Base-by-base conservation (phyloP, 2,888 invertebrate genomes). In the Chalcosyrphus nemorum region DNA sequence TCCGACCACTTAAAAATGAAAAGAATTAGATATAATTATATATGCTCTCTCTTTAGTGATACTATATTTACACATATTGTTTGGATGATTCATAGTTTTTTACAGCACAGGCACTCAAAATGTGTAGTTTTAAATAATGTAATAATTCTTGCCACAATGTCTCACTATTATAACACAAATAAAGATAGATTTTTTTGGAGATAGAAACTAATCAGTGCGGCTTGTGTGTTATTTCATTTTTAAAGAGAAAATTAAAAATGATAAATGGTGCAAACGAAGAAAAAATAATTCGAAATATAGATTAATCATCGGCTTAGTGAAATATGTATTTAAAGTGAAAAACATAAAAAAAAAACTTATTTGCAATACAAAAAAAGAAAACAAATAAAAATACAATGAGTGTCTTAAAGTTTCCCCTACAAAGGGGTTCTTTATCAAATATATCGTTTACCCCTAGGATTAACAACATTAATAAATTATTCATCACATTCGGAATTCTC, bases 341-440 rank as follows among this genome's bases (percentile, higher is more conserved):
- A 17, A 47, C n/a, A 17, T 17, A 50, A 35, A 50, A 63, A 56
- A n/a, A 1, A 27, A 21, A 45, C 27, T 15, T 35, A 17, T 11
- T 4, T 7, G 52, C 11, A 66, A 70, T 52, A 71, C 38, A 41
- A 66, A 3, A 56, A 7, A 66, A 3, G 50, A 7, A 57, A 24
- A 75, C 41, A 11, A 71, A 32, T 59, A 59, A 24, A 2, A 29
- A 32, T 86, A 87, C 88, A 86, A 89, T 89, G 89, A 89, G 89
- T 89, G 89, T 88, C 87, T 86, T 87, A 87, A 88, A 86, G 72
- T 74, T 86, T 86, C 87, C 89, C 89, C 89, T 47, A 27, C 3
- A 7, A 29, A 54, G 86, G 86, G 78, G 76, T 50, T 68, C 47
- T n/a, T 57, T 32, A 17, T 50, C 61, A 24, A 15, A n/a, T 45